Percentiles rank a stretch among this genome's conserved stretches.
Conservation (phyloP, 2,888 invertebrate species). For the Hydroisotoma schaefferi region DNA sequence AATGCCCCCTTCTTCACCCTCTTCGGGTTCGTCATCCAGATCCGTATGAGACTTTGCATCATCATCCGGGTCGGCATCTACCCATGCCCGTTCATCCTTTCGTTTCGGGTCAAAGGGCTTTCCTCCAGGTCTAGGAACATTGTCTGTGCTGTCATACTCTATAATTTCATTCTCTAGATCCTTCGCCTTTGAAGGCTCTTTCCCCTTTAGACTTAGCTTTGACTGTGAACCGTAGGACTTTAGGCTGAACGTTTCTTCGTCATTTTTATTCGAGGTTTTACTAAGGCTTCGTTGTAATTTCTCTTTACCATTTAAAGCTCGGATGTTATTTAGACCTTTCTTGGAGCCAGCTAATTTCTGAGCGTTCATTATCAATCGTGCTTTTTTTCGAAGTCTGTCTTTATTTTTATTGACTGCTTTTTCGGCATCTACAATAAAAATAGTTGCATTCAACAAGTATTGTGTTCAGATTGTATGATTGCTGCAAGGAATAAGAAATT, state of each 20-base stretch:
- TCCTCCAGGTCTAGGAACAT: neutral
- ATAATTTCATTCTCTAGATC: neutral
- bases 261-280: conserved; percentile 3
- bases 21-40: conserved; percentile 53
- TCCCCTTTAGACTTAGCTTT: too few species aligned
- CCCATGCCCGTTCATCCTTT: neutral
- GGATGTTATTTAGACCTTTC: conserved; percentile 21
- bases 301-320: conserved; percentile 23
- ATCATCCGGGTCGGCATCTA: neutral
- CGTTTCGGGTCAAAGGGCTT: neutral
- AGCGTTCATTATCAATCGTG: conserved; percentile 45
- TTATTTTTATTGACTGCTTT: too few species aligned
- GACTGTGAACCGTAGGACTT: conserved; percentile 19
- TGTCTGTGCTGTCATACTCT: neutral
- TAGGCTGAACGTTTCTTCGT: conserved; percentile 16
- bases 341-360: conserved; percentile 42
- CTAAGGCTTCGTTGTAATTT: conserved; percentile 5
- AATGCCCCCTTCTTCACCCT: conserved; percentile 16
- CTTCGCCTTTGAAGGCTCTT: too few species aligned
- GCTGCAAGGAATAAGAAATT: neutral
- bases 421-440: too few species aligned
- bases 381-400: conserved; percentile 40
- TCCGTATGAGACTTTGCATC: conserved; percentile 21
- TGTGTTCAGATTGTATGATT: neutral
- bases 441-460: too few species aligned